Evolutionary conservation across 2,113 vertebrate genomes (phyloP).

Genomic region (Odocoileus hemionus): DNA sequence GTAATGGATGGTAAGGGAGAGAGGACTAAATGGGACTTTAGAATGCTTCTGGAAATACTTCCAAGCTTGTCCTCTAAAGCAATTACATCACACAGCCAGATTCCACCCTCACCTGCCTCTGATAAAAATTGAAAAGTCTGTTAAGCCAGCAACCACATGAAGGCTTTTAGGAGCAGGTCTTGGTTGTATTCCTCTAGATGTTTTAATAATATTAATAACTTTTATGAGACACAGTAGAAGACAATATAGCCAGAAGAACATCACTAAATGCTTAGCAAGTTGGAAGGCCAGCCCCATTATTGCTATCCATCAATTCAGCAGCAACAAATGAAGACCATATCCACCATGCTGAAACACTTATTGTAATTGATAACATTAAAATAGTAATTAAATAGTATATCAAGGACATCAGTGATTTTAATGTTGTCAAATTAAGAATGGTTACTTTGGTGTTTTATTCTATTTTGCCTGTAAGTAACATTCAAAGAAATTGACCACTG

Average conservation of each 20-base stretch:
- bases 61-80: not conserved
- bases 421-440: not conserved
- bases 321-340: not conserved
- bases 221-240: not conserved
- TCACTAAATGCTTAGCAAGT: not conserved
- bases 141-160: not conserved
- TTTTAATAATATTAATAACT: constrained; percentile 27
- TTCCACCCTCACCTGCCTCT: not conserved
- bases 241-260: not conserved
- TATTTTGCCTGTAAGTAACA: not conserved
- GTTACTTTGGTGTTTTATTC: not conserved
- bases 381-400: not conserved
- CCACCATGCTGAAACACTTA: not conserved
- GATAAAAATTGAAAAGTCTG: not conserved
- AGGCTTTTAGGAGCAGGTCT: not conserved
- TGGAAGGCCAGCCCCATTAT: not conserved
- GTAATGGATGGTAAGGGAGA: not conserved
- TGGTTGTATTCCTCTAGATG: not conserved
- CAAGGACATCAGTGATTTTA: not conserved
- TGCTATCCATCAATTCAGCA: not conserved
- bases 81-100: not conserved
- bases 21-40: not conserved
- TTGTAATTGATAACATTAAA: not conserved
- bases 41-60: not conserved
- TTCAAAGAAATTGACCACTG: too few relatives aligned